Evolutionary conservation across 2,113 vertebrate genomes (phyloP).

Genomic region (Thymallus thymallus): DNA sequence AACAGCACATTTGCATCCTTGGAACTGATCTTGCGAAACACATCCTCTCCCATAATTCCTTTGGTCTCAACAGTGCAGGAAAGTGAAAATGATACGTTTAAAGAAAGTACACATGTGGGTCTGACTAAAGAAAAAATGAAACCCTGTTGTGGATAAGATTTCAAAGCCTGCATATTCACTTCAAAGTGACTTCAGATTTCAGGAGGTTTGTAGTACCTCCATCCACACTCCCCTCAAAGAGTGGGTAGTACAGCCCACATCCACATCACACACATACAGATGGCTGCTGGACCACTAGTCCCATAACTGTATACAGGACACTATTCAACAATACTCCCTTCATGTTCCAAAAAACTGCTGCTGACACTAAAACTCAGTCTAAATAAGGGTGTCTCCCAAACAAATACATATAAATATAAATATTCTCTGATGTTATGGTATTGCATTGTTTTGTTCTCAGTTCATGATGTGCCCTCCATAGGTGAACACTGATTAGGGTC

Average conservation of each 20-base stretch:
- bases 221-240: not conserved
- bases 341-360: not conserved
- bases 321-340: not conserved
- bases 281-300: not conserved
- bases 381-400: too few relatives aligned
- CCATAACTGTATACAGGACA: not conserved
- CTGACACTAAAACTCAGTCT: too few relatives aligned
- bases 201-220: not conserved
- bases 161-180: conserved; percentile 7
- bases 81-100: not conserved
- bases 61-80: too few relatives aligned
- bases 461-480: not conserved
- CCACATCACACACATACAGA: not conserved
- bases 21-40: too few relatives aligned
- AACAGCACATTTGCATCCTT: too few relatives aligned
- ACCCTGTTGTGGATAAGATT: conserved; percentile 5
- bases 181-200: conserved; percentile 1
- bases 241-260: not conserved
- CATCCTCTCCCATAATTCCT: too few relatives aligned
- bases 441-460: too few relatives aligned
- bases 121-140: conserved; percentile 3
- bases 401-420: too few relatives aligned
- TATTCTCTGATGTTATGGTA: too few relatives aligned
- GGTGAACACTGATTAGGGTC: not conserved
- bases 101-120: not conserved